Evolutionary conservation across 2,797 vertebrate species (phyloP).

Genomic region (Mycteria americana): DNA sequence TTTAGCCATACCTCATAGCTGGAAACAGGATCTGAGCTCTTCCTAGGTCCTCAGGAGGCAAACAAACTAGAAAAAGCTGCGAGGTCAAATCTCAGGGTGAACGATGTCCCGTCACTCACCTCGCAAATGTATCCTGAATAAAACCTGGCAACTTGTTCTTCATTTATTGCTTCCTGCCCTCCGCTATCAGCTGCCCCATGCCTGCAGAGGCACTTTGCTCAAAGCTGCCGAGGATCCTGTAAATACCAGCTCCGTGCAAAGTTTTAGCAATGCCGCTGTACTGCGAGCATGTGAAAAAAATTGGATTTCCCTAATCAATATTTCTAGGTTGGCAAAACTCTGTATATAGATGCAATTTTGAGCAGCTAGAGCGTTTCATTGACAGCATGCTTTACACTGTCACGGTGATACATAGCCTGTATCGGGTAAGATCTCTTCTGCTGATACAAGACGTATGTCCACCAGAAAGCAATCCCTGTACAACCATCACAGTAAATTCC

Average conservation of each 20-base stretch:
- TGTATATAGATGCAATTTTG: fast-evolving
- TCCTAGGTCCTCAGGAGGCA: background rate
- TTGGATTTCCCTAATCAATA: background rate
- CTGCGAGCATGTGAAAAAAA: background rate
- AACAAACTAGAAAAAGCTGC: background rate
- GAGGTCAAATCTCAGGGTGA: background rate
- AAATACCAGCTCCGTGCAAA: background rate
- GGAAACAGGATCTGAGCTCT: background rate
- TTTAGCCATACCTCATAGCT: background rate
- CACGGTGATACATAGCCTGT: background rate
- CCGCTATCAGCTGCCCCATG: background rate
- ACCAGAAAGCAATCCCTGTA: background rate
- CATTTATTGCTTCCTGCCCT: background rate
- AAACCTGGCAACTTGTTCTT: background rate
- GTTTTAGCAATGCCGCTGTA: background rate
- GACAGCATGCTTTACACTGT: fast-evolving
- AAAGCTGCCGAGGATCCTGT: background rate
- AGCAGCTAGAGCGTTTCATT: background rate
- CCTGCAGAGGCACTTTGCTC: background rate
- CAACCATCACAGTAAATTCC: background rate
- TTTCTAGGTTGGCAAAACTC: background rate
- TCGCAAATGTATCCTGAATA: background rate
- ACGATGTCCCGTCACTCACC: fast-evolving
- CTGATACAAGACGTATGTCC: background rate
- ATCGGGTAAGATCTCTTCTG: background rate